Conservation (phyloP, 2,888 invertebrate genomes). For the Fragum sueziense region DNA sequence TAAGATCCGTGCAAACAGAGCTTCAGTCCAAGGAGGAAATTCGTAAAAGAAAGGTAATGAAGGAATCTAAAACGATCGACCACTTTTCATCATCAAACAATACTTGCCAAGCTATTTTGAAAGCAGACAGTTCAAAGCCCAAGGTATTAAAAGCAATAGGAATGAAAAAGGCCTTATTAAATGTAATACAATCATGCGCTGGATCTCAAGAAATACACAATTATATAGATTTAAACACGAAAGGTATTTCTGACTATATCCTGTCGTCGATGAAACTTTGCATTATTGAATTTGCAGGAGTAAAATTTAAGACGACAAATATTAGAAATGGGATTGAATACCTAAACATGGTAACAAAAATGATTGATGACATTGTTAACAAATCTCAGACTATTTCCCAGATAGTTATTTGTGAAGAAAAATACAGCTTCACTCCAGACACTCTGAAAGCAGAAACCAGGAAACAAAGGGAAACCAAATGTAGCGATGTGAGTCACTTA, state of each 20-base stretch:
- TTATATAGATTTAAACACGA: no score
- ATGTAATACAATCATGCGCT: no score
- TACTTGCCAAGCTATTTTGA: not conserved
- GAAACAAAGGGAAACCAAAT: not conserved
- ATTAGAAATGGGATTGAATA: not conserved
- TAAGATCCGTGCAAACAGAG: not conserved
- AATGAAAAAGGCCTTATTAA: conserved; percentile 5
- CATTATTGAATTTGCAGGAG: conserved; percentile 9
- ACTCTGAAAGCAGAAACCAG: not conserved
- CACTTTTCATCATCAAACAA: not conserved
- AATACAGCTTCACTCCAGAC: conserved; percentile 40
- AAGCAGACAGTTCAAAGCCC: conserved; percentile 8
- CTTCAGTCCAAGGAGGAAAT: not conserved
- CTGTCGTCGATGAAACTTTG: not conserved
- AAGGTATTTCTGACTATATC: no score
- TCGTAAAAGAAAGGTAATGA: not conserved
- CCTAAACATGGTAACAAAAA: not conserved
- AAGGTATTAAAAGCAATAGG: not conserved
- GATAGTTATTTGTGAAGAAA: conserved; percentile 33
- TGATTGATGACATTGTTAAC: conserved; percentile 2
- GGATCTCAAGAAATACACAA: no score
- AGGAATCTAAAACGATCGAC: not conserved
- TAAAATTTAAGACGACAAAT: conserved; percentile 1
- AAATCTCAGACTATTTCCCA: not conserved
- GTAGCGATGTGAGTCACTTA: not conserved